Percentiles rank a stretch among this genome's conserved stretches.
These are phyloP conservation scores for Vulpes lagopus DNA, from an alignment of 2,113 vertebrate species.

Conservation along the genomic window DNA sequence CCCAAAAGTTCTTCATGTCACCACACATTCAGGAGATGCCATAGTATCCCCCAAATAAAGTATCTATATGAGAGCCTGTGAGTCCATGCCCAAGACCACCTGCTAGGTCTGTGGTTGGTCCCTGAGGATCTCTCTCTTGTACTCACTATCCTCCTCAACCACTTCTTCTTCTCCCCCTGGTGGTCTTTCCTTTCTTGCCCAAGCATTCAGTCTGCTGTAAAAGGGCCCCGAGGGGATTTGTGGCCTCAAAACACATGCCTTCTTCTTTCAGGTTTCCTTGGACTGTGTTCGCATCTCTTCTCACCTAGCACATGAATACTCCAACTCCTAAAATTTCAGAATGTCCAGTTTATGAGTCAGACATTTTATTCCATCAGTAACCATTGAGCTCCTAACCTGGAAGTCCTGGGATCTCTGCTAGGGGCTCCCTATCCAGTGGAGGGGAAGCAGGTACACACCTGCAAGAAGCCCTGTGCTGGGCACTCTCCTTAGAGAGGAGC, in stretches of 20 bases:
- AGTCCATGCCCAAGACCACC: not conserved
- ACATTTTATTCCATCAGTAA: not conserved
- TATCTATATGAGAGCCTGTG: not conserved
- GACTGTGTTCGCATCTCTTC: not conserved
- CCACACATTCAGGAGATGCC: not conserved
- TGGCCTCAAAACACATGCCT: not conserved
- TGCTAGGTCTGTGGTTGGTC: not conserved
- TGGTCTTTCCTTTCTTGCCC: not conserved
- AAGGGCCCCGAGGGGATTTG: too few relatives aligned
- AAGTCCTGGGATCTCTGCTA: not conserved
- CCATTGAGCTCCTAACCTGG: too few relatives aligned
- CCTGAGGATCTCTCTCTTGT: not conserved
- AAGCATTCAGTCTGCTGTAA: not conserved
- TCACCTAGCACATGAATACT: not conserved
- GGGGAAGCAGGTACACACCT: not conserved
- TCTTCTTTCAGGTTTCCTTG: not conserved
- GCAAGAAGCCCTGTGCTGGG: not conserved
- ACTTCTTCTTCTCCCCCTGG: not conserved
- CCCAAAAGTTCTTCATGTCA: not conserved
- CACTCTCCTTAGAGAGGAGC: not conserved
- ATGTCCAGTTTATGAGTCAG: not conserved
- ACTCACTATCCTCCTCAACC: not conserved
- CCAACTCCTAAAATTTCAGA: not conserved
- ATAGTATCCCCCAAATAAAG: not conserved
- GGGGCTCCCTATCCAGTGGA: not conserved